A percentile compares a stretch with the other conserved stretches of the same genome.
Conservation (phyloP, 2,888 invertebrate genomes). For the Cistogaster globosa region DNA sequence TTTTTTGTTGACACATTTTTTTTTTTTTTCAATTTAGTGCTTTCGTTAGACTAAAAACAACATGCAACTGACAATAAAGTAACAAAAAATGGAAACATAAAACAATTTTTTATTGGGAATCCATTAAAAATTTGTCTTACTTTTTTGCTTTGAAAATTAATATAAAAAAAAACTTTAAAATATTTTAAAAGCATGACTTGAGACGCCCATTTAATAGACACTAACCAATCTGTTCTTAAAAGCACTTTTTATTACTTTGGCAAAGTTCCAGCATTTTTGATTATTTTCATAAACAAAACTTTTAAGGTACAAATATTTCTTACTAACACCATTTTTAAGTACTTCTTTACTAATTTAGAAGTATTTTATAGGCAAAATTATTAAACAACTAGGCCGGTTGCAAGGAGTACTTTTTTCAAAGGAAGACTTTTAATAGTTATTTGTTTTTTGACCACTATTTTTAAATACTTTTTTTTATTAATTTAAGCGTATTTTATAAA, state of each 20-base stretch:
- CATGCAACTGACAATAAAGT: constrained; percentile 37
- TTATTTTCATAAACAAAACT: not conserved
- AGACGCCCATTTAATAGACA: not conserved
- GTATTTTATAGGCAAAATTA: too few species aligned
- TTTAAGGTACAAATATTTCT: not conserved
- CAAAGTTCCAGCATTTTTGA: constrained; percentile 10
- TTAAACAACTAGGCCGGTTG: too few species aligned
- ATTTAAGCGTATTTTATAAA: too few species aligned
- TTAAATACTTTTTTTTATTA: too few species aligned
- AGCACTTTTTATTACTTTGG: constrained; percentile 5
- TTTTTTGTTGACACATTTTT: constrained; percentile 32
- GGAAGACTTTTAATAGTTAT: too few species aligned
- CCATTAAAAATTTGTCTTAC: constrained; percentile 23
- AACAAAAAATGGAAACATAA: not conserved
- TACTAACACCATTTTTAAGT: too few species aligned
- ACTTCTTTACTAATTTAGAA: too few species aligned
- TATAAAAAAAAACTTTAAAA: not conserved
- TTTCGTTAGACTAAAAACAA: constrained; percentile 27
- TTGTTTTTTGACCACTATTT: too few species aligned
- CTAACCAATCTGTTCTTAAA: not conserved
- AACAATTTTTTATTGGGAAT: constrained; percentile 22
- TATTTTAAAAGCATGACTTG: constrained; percentile 9
- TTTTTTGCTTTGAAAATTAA: not conserved
- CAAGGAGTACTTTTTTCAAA: too few species aligned
- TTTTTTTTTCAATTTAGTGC: constrained; percentile 8